Evolutionary conservation across 1,140 invertebrate species (phyloP).

Genomic region (Armadillidium nasatum): DNA sequence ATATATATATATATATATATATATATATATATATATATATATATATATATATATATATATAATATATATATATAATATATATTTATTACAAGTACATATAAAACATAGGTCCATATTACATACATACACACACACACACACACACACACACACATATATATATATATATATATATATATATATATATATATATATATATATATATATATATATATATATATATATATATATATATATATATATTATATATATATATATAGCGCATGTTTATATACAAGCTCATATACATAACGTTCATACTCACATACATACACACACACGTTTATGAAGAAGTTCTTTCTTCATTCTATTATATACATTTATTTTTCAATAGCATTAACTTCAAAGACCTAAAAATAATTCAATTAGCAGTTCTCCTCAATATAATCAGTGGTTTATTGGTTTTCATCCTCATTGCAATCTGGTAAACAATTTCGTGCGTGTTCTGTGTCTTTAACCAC

Average conservation of each 20-base stretch:
- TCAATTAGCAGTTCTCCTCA: no score
- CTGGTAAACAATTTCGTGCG: background rate
- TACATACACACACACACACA: background rate
- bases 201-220: background rate
- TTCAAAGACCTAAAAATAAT: no score
- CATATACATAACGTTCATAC: background rate
- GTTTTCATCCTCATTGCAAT: background rate
- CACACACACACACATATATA: background rate
- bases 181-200: background rate
- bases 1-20: background rate
- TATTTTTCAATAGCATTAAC: no score
- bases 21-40: background rate
- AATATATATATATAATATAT: background rate
- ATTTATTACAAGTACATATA: no score
- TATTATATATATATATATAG: background rate
- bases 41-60: background rate
- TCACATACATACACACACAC: background rate
- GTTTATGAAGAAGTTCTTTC: no score
- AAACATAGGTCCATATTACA: background rate
- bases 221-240: background rate
- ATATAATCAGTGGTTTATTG: no score
- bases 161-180: background rate
- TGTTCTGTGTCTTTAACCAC: background rate
- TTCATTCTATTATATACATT: no score
- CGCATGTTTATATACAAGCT: background rate